These are phyloP conservation scores for Ispidina picta DNA, from an alignment of 2,797 vertebrate species.

Conservation along the genomic window DNA sequence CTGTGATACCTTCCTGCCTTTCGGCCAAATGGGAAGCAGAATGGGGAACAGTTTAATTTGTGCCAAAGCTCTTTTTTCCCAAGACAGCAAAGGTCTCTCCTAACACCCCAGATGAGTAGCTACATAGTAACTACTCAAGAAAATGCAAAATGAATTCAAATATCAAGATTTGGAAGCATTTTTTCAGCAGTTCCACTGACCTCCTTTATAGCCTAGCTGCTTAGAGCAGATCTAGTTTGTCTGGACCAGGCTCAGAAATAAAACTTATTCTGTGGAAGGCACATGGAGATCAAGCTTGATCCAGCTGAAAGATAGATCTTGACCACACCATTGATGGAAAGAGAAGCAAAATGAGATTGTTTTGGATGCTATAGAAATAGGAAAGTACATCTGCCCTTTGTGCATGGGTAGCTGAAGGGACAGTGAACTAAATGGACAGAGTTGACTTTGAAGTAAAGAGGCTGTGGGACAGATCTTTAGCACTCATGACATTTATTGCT, in stretches of 20 bases:
- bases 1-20: background rate
- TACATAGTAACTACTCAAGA: background rate
- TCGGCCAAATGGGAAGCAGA: background rate
- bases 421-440: background rate
- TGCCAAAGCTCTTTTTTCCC: background rate
- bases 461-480: background rate
- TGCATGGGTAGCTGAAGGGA: background rate
- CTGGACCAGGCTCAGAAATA: background rate
- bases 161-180: background rate
- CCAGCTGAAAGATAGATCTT: background rate
- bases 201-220: background rate
- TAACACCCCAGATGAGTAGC: background rate
- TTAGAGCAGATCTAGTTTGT: background rate
- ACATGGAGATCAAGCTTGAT: background rate
- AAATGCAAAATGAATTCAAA: background rate
- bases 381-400: background rate
- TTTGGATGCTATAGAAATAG: background rate
- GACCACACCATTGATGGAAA: background rate
- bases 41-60: background rate
- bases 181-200: background rate
- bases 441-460: background rate
- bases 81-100: background rate
- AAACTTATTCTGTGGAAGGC: background rate
- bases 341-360: background rate
- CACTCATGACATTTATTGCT: background rate